Evolutionary conservation across 2,888 invertebrate genomes (phyloP).

Genomic region (Mamestra brassicae): DNA sequence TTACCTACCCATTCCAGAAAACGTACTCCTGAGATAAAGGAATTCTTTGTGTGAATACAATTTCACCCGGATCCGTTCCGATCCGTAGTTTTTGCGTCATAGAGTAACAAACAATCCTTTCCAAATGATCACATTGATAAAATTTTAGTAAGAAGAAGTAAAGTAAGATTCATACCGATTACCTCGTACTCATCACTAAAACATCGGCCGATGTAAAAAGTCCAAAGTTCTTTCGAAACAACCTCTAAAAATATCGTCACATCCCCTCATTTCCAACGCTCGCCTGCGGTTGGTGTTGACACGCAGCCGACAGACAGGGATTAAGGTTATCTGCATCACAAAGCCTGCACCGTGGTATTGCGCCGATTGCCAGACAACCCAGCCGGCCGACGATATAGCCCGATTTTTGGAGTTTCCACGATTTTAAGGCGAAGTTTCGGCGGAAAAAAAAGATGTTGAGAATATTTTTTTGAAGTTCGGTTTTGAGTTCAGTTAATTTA

Average conservation of each 20-base stretch:
- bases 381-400: conserved; percentile 30
- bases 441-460: not conserved
- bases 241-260: conserved; percentile 20
- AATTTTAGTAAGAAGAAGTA: no score
- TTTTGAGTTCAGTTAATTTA: not conserved
- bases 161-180: no score
- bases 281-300: conserved; percentile 84
- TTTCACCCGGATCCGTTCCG: no score
- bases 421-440: conserved; percentile 17
- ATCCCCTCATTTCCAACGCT: conserved; percentile 67
- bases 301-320: conserved; percentile 88
- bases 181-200: not conserved
- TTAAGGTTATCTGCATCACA: conserved; percentile 90
- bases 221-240: not conserved
- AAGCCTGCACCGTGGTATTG: conserved; percentile 78
- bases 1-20: no score
- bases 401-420: conserved; percentile 35
- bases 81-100: no score
- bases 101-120: no score
- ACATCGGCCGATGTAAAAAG: not conserved
- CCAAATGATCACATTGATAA: no score
- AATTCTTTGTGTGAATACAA: no score
- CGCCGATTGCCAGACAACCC: conserved; percentile 66
- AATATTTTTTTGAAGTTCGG: not conserved
- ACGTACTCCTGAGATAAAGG: no score